These are phyloP conservation scores for Ondatra zibethicus DNA, from an alignment of 2,113 vertebrate species.

Conservation along the genomic window DNA sequence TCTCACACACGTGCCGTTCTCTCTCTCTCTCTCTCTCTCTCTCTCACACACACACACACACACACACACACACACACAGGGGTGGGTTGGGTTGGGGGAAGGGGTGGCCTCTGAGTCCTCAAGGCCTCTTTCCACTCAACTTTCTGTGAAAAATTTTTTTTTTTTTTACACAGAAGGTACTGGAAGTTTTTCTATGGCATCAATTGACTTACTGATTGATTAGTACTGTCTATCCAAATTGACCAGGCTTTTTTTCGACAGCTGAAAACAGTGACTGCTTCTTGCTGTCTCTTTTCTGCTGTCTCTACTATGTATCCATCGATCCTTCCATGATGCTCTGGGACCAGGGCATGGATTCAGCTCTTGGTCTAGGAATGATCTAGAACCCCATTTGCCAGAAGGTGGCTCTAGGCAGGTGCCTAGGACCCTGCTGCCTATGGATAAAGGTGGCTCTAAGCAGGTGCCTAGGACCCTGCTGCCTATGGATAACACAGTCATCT, in stretches of 20 bases:
- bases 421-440: background rate
- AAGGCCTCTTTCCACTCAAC: background rate
- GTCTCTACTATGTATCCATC: background rate
- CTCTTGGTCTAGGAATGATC: background rate
- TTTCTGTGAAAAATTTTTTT: background rate
- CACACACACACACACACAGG: too few species aligned
- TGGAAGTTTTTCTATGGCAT: background rate
- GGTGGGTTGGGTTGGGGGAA: too few species aligned
- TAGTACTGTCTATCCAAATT: background rate
- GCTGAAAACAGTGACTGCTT: background rate
- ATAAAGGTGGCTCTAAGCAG: background rate
- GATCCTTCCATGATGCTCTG: background rate
- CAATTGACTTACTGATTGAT: background rate
- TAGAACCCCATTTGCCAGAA: background rate
- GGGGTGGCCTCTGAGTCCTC: background rate
- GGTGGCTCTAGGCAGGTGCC: background rate
- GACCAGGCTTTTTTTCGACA: background rate
- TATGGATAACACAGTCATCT: background rate
- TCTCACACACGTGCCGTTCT: too few species aligned
- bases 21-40: too few species aligned
- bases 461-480: background rate
- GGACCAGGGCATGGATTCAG: background rate
- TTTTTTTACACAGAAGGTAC: background rate
- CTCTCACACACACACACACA: background rate
- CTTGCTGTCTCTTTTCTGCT: background rate